These are phyloP conservation scores for Netelia melanura DNA, from an alignment of 2,888 invertebrate species.

Conservation along the genomic window DNA sequence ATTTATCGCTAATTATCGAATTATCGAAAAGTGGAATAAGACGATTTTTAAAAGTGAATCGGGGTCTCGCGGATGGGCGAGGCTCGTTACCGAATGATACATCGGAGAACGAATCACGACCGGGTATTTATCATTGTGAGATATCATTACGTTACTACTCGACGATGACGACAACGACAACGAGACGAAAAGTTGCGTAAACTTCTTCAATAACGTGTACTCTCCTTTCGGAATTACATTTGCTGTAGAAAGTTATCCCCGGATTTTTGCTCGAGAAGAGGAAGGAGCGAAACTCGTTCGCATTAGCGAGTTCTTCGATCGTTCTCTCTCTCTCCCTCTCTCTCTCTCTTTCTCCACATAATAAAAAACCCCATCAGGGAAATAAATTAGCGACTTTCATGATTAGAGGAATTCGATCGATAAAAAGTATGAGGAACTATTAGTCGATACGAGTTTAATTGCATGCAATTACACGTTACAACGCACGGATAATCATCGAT, in stretches of 20 bases:
- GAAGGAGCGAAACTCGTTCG: constrained; percentile 26
- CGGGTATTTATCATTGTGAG: constrained; percentile 27
- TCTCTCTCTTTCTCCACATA: neutral
- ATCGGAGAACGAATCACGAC: constrained; percentile 8
- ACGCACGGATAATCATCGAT: constrained; percentile 38
- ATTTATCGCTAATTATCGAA: constrained; percentile 6
- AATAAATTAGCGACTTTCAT: constrained; percentile 38
- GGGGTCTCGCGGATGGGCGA: neutral
- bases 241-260: constrained; percentile 68
- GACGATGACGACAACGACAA: constrained; percentile 37
- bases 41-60: neutral
- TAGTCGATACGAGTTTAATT: constrained; percentile 25
- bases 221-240: constrained; percentile 65
- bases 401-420: constrained; percentile 11
- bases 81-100: neutral
- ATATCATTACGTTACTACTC: constrained; percentile 32
- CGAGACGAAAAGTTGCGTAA: constrained; percentile 54
- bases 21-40: neutral
- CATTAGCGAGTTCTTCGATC: constrained; percentile 26
- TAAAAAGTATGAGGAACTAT: constrained; percentile 4
- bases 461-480: neutral
- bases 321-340: neutral
- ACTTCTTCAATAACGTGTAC: constrained; percentile 56
- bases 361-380: constrained; percentile 12
- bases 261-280: constrained; percentile 21